Conservation (phyloP, 2,113 vertebrate species). For the Chlorodrepanis virens region DNA sequence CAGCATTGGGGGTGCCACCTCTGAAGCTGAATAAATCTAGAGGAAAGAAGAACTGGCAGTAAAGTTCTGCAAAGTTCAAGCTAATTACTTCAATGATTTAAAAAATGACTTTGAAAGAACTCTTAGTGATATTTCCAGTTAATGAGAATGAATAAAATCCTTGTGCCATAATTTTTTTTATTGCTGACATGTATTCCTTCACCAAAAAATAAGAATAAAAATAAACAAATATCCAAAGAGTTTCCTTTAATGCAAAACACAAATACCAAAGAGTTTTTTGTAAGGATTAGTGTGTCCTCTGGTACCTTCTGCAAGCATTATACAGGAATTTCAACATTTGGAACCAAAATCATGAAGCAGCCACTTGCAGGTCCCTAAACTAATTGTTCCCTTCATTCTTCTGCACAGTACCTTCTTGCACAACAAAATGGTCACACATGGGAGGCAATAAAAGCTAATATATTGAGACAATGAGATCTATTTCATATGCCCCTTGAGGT, state of each 20-base stretch:
- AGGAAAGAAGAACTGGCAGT: not conserved
- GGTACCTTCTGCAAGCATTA: not conserved
- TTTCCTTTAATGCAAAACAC: not conserved
- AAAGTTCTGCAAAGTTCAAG: not conserved
- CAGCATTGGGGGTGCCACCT: not conserved
- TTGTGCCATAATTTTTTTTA: not conserved
- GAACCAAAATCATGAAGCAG: not conserved
- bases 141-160: not conserved
- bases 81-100: not conserved
- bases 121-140: not conserved
- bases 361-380: not conserved
- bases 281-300: not conserved
- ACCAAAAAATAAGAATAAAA: not conserved
- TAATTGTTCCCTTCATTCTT: not conserved
- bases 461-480: not conserved
- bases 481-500: not conserved
- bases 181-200: not conserved
- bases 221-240: not conserved
- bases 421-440: not conserved
- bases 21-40: not conserved
- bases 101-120: not conserved
- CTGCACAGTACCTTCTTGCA: not conserved
- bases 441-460: not conserved
- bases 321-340: not conserved
- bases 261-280: not conserved